Evolutionary conservation across 2,888 invertebrate genomes (phyloP).

Genomic region (Cataglyphis albicans): DNA sequence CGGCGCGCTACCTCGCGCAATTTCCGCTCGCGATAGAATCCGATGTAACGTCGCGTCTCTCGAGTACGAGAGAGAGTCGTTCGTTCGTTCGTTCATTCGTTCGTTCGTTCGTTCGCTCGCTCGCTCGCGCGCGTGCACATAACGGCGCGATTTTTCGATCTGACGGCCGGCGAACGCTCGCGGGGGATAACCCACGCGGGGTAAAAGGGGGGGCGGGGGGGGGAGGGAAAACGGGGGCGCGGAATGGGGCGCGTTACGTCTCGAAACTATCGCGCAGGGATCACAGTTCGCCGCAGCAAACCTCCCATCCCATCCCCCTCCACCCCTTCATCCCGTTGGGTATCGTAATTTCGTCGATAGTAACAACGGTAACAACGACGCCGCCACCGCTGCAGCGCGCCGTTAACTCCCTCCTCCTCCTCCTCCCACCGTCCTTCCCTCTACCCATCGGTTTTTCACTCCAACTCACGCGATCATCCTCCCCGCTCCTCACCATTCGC

Average conservation of each 20-base stretch:
- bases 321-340: constrained; percentile 7
- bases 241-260: constrained; percentile 46
- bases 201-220: too few relatives aligned
- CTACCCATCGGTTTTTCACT: constrained; percentile 24
- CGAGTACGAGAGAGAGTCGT: not conserved
- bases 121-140: not conserved
- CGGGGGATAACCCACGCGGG: not conserved
- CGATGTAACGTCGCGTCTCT: constrained; percentile 5
- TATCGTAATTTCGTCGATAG: constrained; percentile 50
- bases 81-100: too few relatives aligned
- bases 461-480: not conserved
- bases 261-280: constrained; percentile 56
- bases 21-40: constrained; percentile 39
- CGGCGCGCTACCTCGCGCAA: constrained; percentile 31
- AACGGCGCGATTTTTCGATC: constrained; percentile 25
- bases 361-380: constrained; percentile 32
- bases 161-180: not conserved
- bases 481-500: not conserved
- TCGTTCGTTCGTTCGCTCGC: not conserved
- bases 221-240: not conserved
- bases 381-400: constrained; percentile 13
- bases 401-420: not conserved
- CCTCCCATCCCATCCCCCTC: not conserved
- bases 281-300: constrained; percentile 42
- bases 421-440: not conserved